Evolutionary conservation across 2,888 invertebrate genomes (phyloP).

Genomic region (Odontothrips loti): DNA sequence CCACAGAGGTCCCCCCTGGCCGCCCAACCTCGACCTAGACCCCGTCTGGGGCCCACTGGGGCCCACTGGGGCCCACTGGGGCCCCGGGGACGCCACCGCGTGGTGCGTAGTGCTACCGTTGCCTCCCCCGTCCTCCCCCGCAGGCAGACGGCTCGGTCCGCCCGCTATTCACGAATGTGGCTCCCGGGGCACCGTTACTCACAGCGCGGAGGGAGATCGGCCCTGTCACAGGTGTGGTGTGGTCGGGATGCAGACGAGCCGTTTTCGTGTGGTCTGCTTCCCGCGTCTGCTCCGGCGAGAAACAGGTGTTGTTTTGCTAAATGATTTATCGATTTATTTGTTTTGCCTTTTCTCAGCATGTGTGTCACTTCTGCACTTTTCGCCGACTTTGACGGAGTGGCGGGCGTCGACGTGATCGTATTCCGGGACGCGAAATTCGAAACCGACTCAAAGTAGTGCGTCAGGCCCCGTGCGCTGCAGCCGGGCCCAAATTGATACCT

Average conservation of each 20-base stretch:
- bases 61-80: background rate
- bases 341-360: background rate
- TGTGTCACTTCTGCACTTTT: background rate
- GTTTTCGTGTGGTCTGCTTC: background rate
- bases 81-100: background rate
- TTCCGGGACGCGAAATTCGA: too few species aligned
- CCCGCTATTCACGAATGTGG: too few species aligned
- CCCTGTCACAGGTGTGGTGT: too few species aligned
- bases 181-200: too few species aligned
- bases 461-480: background rate
- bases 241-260: background rate
- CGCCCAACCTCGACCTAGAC: slow-evolving; percentile 9
- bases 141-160: too few species aligned
- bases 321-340: too few species aligned
- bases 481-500: slow-evolving; percentile 14
- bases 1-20: background rate
- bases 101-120: slow-evolving; percentile 2
- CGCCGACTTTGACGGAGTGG: background rate
- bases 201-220: too few species aligned
- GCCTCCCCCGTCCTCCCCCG: background rate
- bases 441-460: too few species aligned
- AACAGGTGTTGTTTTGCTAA: too few species aligned
- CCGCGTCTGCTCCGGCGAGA: too few species aligned
- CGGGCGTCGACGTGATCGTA: background rate
- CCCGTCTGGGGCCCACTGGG: background rate